Percentiles rank a stretch among this genome's conserved stretches.
phyloP scores from a whole-genome alignment of 2,888 invertebrate genomes.

The Stenodema calcarata region DNA sequence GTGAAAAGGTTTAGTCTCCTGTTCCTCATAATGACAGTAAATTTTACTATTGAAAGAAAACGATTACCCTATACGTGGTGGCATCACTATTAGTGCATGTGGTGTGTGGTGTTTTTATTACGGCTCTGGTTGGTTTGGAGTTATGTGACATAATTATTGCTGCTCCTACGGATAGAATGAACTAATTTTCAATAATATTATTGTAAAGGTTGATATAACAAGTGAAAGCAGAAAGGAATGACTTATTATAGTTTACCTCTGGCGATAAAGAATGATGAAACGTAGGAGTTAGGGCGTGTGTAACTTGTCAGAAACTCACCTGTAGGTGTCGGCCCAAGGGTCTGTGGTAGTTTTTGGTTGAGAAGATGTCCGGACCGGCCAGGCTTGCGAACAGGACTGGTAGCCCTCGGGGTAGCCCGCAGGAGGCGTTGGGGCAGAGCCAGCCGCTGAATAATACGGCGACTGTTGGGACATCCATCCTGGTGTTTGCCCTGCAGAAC shows the following conservation, averaged over 20 bases:
- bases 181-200: too few species aligned
- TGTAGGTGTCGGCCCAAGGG: slow-evolving; percentile 58
- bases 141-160: too few species aligned
- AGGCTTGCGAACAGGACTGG: slow-evolving; percentile 54
- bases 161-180: too few species aligned
- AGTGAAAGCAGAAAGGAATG: background rate
- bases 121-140: too few species aligned
- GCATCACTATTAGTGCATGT: too few species aligned
- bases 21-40: too few species aligned
- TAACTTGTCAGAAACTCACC: slow-evolving; percentile 51
- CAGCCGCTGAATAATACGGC: slow-evolving; percentile 52
- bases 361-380: slow-evolving; percentile 50
- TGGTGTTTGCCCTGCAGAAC: slow-evolving; percentile 55
- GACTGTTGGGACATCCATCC: slow-evolving; percentile 55
- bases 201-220: too few species aligned
- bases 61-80: too few species aligned
- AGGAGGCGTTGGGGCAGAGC: slow-evolving; percentile 43
- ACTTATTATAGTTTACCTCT: background rate
- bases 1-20: too few species aligned
- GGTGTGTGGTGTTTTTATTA: too few species aligned
- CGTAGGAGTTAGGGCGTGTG: background rate
- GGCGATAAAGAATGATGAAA: background rate
- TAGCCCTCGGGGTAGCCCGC: slow-evolving; percentile 51
- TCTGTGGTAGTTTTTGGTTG: slow-evolving; percentile 55
- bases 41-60: too few species aligned